Conservation (phyloP, 2,888 invertebrate genomes). For the Parochlus steinenii region DNA sequence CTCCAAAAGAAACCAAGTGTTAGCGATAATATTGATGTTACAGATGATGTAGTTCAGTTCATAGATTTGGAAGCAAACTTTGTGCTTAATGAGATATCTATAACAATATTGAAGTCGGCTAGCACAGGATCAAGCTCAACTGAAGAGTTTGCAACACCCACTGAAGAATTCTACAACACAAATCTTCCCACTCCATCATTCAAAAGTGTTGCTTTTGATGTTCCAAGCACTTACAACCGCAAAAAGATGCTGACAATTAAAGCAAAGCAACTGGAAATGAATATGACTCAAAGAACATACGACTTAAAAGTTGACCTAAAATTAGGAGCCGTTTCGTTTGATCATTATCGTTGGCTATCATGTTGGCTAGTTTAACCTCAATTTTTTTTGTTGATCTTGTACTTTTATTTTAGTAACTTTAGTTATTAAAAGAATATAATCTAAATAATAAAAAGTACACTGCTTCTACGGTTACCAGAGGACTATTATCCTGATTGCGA, state of each 20-base stretch:
- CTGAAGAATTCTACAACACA: conserved; percentile 19
- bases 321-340: conserved; percentile 56
- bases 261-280: conserved; percentile 51
- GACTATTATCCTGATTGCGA: no score
- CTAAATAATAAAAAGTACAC: no score
- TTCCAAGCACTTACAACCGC: conserved; percentile 21
- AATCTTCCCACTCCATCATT: background rate
- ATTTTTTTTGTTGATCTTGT: no score
- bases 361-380: no score
- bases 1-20: conserved; percentile 29
- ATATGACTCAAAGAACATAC: conserved; percentile 59
- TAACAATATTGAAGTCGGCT: conserved; percentile 22
- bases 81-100: conserved; percentile 38
- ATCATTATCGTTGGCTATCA: conserved; percentile 51
- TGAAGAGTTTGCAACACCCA: conserved; percentile 21
- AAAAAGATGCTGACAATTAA: conserved; percentile 47
- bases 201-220: conserved; percentile 6
- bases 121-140: conserved; percentile 19
- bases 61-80: conserved; percentile 58
- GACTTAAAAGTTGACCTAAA: conserved; percentile 43
- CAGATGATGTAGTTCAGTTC: conserved; percentile 40
- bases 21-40: conserved; percentile 13
- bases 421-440: no score
- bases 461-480: no score
- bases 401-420: no score